These are phyloP conservation scores for Ditylenchus weischeri DNA, from an alignment of 2,888 invertebrate genomes.

Conservation along the genomic window DNA sequence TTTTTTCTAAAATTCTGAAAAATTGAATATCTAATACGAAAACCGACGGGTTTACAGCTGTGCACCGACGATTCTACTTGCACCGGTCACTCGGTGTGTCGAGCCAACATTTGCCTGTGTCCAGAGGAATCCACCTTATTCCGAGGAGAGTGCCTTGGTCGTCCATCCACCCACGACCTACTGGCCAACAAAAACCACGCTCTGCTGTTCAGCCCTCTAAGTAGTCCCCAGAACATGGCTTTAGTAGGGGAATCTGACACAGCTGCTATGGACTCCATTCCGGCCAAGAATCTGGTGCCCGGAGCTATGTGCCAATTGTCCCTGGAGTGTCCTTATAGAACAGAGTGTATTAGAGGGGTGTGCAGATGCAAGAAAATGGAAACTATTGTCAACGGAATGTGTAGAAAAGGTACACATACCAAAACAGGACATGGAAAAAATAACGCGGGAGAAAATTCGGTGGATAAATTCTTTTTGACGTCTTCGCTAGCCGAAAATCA, in stretches of 20 bases:
- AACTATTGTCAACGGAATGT: constrained; percentile 49
- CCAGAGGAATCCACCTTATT: constrained; percentile 39
- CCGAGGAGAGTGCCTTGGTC: constrained; percentile 31
- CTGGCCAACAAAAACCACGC: constrained; percentile 12
- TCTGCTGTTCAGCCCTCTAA: constrained; percentile 17
- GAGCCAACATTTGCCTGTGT: constrained; percentile 40
- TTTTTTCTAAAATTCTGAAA: too few relatives aligned
- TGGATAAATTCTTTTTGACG: too few relatives aligned
- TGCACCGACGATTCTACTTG: constrained; percentile 28
- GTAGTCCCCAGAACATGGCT: too few relatives aligned
- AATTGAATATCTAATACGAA: too few relatives aligned
- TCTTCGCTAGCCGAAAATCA: too few relatives aligned
- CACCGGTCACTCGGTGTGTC: constrained; percentile 38
- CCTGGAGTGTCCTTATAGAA: constrained; percentile 49
- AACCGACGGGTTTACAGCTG: background rate
- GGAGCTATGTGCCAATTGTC: constrained; percentile 45
- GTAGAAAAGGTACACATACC: constrained; percentile 46
- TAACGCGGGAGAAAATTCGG: too few relatives aligned
- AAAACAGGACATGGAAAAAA: too few relatives aligned
- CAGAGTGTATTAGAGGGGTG: constrained; percentile 52
- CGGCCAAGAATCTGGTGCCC: constrained; percentile 27
- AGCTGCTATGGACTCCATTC: constrained; percentile 12
- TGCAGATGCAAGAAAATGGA: constrained; percentile 53
- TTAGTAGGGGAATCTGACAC: background rate
- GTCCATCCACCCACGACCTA: constrained; percentile 12